Base-by-base conservation (phyloP, 1,140 invertebrate species). In the Penaeus indicus region DNA sequence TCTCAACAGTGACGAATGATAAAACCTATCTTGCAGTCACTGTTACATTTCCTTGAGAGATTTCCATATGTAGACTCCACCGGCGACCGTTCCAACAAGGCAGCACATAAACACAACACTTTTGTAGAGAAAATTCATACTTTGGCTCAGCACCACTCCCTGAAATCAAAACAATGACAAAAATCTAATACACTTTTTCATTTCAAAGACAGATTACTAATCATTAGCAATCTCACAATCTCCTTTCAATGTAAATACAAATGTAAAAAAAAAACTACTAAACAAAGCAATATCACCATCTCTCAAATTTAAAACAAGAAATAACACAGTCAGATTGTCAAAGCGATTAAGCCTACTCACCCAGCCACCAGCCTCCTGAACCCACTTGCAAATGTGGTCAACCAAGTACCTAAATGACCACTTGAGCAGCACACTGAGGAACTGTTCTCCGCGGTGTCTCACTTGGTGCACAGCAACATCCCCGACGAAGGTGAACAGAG, bases 401-500 rank as follows among this genome's bases (percentile, higher is more conserved):
- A 90, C 85, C 25, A 93, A 91, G 85, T 92, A 93, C 19, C 86
- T 72, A 21, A 92, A 79, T 0, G 92, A 93, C 93, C 93, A 93
- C 21, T 90, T 78, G 1, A 92, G 90, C n/a, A 93, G 90, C 60
- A 89, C 81, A n/a, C 88, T 80, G 90, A 92, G 63, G 86, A 91
- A 61, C 88, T 89, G 25, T 89, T 88, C 47, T 21, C 86, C 78
- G 32, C 83, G 47, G 47, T 80, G 60, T 85, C 85, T 72, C 21
- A 93, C 84, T 2, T 92, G 91, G 64, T 90, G 85, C 54, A 93
- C 92, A 42, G 92, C 92, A 81, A 93, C 90, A 88, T 93, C 93
- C n/a, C 92, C 91, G 84, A 93, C 93, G 91, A 93, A 93, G 90
- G 92, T 93, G 85, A 93, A 93, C n/a, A 93, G 82, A 8, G 93